These are phyloP conservation scores for Ispidina picta DNA, from an alignment of 2,797 vertebrate species.

Conservation along the genomic window DNA sequence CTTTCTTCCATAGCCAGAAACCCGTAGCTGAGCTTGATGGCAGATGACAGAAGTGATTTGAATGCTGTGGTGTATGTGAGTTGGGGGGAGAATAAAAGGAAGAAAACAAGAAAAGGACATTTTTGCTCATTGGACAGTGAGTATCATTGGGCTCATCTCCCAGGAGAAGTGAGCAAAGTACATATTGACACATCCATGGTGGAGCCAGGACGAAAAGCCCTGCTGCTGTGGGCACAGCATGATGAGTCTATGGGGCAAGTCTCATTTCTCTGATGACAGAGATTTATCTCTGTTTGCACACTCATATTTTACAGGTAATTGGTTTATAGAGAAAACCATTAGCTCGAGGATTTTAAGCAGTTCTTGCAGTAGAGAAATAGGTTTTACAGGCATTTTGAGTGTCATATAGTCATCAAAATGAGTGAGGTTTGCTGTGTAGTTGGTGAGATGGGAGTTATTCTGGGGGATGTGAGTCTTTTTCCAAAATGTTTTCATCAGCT, in stretches of 20 bases:
- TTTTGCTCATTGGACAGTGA: not conserved
- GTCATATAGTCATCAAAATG: not conserved
- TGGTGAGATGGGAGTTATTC: not conserved
- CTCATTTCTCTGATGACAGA: not conserved
- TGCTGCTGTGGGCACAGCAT: not conserved
- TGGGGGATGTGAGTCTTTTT: not conserved
- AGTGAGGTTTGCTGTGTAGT: not conserved
- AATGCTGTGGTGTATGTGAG: not conserved
- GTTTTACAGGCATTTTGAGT: not conserved
- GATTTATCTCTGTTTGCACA: not conserved
- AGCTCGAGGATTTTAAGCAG: not conserved
- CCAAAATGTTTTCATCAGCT: not conserved
- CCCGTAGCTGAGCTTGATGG: not conserved
- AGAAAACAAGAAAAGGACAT: rapidly evolving
- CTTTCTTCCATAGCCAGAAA: not conserved
- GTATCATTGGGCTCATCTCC: not conserved
- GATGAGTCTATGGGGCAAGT: rapidly evolving
- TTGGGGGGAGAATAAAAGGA: not conserved
- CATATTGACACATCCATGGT: not conserved
- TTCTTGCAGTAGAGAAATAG: not conserved
- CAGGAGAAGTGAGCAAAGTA: slow-evolving; percentile 8
- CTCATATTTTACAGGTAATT: not conserved
- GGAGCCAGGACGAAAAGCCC: not conserved
- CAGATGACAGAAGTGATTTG: not conserved
- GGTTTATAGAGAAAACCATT: not conserved